These are phyloP conservation scores for Ethmia dodecea DNA, from an alignment of 2,888 invertebrate genomes.

Conservation along the genomic window DNA sequence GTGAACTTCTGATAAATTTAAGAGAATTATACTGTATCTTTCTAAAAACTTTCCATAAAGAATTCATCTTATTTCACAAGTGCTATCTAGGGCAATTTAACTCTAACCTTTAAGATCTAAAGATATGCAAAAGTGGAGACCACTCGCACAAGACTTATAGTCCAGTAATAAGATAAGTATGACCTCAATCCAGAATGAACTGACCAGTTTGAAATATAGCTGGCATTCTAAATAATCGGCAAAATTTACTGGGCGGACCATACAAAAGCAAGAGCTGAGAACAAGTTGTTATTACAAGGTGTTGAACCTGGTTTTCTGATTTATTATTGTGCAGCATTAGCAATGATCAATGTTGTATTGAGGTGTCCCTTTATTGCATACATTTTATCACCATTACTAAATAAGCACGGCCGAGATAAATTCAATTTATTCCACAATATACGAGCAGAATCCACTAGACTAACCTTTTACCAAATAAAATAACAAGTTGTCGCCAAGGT, in stretches of 20 bases:
- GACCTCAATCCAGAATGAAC: slow-evolving; percentile 50
- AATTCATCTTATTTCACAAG: too few relatives aligned
- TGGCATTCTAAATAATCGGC: slow-evolving; percentile 48
- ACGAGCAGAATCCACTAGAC: slow-evolving; percentile 7
- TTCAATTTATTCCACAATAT: slow-evolving; percentile 13
- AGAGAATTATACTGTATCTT: too few relatives aligned
- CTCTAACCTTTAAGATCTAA: slow-evolving; percentile 27
- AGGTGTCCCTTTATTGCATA: slow-evolving; percentile 49
- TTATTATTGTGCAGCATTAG: slow-evolving; percentile 56
- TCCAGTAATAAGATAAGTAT: slow-evolving; percentile 46
- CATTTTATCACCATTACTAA: slow-evolving; percentile 40
- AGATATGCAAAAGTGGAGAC: slow-evolving; percentile 38
- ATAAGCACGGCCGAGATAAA: slow-evolving; percentile 36
- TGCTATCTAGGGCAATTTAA: slow-evolving; percentile 24
- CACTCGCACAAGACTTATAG: slow-evolving; percentile 34
- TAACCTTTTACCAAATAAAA: slow-evolving; percentile 12
- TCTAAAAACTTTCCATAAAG: too few relatives aligned
- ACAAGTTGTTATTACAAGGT: slow-evolving; percentile 65
- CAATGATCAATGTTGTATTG: slow-evolving; percentile 57
- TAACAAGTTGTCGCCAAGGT: slow-evolving; percentile 24
- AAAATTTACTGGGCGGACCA: slow-evolving; percentile 42
- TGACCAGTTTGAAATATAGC: slow-evolving; percentile 44
- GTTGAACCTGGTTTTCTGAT: slow-evolving; percentile 65
- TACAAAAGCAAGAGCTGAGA: slow-evolving; percentile 42
- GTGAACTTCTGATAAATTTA: slow-evolving; percentile 8